Conservation (phyloP, 1,140 invertebrate species). For the Euura saliciscinereae region DNA sequence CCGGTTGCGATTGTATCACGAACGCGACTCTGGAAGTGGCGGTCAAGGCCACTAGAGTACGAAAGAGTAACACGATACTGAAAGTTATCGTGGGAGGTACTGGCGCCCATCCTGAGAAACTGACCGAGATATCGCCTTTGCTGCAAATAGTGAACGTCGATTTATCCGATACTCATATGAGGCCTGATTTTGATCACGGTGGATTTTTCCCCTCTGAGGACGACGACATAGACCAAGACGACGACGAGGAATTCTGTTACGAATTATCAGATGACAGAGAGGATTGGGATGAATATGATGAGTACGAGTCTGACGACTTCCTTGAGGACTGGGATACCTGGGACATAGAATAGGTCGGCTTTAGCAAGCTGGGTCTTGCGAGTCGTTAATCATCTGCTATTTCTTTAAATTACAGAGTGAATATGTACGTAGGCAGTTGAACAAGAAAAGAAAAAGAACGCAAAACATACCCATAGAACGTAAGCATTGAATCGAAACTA, state of each 20-base stretch:
- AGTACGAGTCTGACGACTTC: not conserved
- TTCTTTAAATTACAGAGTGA: not conserved
- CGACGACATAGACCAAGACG: not conserved
- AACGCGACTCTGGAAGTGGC: conserved; percentile 33
- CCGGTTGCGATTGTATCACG: conserved; percentile 31
- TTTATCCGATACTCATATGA: conserved; percentile 21
- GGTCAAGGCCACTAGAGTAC: conserved; percentile 28
- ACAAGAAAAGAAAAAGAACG: not conserved
- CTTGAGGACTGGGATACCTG: not conserved
- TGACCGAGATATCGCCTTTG: conserved; percentile 38
- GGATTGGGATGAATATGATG: not conserved
- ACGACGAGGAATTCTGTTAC: not conserved
- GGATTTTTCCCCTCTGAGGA: not conserved
- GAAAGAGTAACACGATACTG: conserved; percentile 37
- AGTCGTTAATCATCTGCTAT: not conserved
- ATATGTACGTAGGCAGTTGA: not conserved
- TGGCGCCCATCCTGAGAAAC: conserved; percentile 14
- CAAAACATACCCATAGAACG: no score
- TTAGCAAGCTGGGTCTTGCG: not conserved
- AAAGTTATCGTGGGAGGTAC: conserved; percentile 41
- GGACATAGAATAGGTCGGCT: not conserved
- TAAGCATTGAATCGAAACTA: no score
- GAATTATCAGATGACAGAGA: not conserved
- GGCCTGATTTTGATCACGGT: conserved; percentile 4
- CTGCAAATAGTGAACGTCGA: conserved; percentile 43